Conservation (phyloP, 1,140 invertebrate species). For the Lycorma delicatula region DNA sequence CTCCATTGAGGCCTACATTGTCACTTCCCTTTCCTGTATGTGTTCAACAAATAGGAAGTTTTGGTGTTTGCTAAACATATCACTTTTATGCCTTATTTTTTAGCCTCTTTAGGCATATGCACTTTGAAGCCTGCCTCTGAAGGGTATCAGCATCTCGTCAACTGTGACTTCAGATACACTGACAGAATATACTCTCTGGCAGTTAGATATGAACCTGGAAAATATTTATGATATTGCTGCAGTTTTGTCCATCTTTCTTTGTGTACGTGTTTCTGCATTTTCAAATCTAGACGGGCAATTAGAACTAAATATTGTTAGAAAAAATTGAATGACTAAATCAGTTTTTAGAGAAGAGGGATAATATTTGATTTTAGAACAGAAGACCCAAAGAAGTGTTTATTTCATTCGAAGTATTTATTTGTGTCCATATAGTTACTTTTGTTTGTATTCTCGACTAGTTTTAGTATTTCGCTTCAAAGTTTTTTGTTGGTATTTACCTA, state of each 20-base stretch:
- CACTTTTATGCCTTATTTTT: slow-evolving; percentile 39
- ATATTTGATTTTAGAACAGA: slow-evolving; percentile 2
- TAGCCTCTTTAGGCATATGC: slow-evolving; percentile 36
- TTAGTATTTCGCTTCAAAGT: background rate
- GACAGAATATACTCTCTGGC: background rate
- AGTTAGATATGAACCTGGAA: slow-evolving; percentile 4
- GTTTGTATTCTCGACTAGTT: background rate
- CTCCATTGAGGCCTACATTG: slow-evolving; percentile 31
- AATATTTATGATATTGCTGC: slow-evolving; percentile 25
- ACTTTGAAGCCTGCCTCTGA: slow-evolving; percentile 35
- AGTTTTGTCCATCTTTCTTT: slow-evolving; percentile 1
- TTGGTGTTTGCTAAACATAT: slow-evolving; percentile 27
- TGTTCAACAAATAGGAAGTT: slow-evolving; percentile 30
- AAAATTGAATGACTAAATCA: too few relatives aligned
- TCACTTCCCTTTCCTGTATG: too few relatives aligned
- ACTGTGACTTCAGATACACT: slow-evolving; percentile 17
- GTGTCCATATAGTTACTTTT: background rate
- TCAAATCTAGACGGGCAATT: background rate
- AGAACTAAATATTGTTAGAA: too few relatives aligned
- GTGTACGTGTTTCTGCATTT: background rate
- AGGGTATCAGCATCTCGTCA: slow-evolving; percentile 34
- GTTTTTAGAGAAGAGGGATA: slow-evolving; percentile 1
- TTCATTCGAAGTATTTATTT: slow-evolving; percentile 1
- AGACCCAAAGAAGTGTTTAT: slow-evolving; percentile 4
- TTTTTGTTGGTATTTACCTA: slow-evolving; percentile 2